Percentiles rank a stretch among this genome's conserved stretches.
Conservation (phyloP, 2,888 invertebrate genomes). For the Ochropleura plecta region DNA sequence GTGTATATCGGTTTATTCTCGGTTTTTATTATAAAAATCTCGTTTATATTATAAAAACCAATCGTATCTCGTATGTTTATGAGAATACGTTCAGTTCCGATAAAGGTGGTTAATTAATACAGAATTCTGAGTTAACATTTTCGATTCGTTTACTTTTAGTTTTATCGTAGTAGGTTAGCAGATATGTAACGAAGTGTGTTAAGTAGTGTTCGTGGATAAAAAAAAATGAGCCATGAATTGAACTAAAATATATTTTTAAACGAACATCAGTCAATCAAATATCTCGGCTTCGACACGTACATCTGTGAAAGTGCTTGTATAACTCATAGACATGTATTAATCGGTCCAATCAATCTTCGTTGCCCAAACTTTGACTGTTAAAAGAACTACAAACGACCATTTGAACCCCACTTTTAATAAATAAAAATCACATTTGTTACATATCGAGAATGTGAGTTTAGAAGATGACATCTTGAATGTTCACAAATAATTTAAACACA, state of each 20-base stretch:
- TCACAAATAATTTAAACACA: slow-evolving; percentile 54
- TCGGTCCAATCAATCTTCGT: slow-evolving; percentile 74
- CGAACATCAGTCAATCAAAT: slow-evolving; percentile 59
- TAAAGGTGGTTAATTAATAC: slow-evolving; percentile 79
- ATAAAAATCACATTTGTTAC: slow-evolving; percentile 61
- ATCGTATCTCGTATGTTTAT: slow-evolving; percentile 82
- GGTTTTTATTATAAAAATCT: slow-evolving; percentile 89
- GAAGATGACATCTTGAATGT: slow-evolving; percentile 51
- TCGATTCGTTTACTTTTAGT: slow-evolving; percentile 56
- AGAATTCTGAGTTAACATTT: slow-evolving; percentile 70
- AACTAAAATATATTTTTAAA: slow-evolving; percentile 39
- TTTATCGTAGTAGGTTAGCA: slow-evolving; percentile 26
- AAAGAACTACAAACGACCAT: slow-evolving; percentile 41
- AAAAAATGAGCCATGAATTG: slow-evolving; percentile 32
- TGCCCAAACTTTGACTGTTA: slow-evolving; percentile 56
- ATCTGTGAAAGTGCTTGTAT: slow-evolving; percentile 59
- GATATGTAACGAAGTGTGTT: slow-evolving; percentile 43
- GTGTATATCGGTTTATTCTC: slow-evolving; percentile 88
- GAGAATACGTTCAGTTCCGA: slow-evolving; percentile 76
- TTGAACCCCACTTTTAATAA: slow-evolving; percentile 47
- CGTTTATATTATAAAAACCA: slow-evolving; percentile 84
- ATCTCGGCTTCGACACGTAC: slow-evolving; percentile 40
- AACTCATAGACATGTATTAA: slow-evolving; percentile 67
- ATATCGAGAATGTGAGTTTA: slow-evolving; percentile 36
- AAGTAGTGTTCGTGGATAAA: slow-evolving; percentile 32